Evolutionary conservation across 2,797 vertebrate species (phyloP).

Genomic region (Premnoplex brunnescens): DNA sequence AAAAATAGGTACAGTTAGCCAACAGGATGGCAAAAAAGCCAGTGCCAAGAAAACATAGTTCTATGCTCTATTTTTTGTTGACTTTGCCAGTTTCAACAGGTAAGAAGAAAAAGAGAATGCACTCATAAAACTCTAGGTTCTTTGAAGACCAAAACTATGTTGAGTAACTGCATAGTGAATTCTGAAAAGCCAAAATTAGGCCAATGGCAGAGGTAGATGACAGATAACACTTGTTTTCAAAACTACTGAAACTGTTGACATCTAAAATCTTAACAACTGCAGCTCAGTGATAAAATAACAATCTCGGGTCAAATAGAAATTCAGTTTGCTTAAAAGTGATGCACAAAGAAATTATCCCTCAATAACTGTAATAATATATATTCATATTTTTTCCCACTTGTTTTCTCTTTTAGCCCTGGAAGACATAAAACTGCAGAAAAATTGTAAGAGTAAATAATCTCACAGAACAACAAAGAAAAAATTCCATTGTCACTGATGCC

Average conservation of each 20-base stretch:
- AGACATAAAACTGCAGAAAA: neutral
- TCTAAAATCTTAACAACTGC: neutral
- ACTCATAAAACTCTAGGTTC: neutral
- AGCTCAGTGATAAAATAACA: neutral
- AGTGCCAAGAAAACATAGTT: neutral
- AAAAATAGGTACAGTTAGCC: neutral
- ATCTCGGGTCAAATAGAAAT: neutral
- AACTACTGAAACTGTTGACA: neutral
- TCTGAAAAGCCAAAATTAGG: neutral
- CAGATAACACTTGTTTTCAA: neutral
- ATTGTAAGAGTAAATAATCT: neutral
- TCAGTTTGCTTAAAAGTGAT: neutral
- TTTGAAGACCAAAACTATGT: neutral
- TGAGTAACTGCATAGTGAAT: neutral
- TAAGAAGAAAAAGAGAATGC: neutral
- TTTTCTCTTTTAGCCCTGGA: neutral
- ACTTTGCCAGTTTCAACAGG: neutral
- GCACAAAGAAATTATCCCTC: neutral
- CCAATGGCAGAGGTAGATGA: neutral
- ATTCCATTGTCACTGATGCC: neutral
- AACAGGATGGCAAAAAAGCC: neutral
- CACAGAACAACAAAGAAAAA: neutral
- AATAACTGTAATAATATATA: neutral
- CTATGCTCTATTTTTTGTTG: neutral
- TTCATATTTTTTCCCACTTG: neutral